Percentiles rank a stretch among this genome's conserved stretches.
Evolutionary conservation across 92 coral and sea anemone species (phyloP).

Genomic region (Pocillopora grandis): DNA sequence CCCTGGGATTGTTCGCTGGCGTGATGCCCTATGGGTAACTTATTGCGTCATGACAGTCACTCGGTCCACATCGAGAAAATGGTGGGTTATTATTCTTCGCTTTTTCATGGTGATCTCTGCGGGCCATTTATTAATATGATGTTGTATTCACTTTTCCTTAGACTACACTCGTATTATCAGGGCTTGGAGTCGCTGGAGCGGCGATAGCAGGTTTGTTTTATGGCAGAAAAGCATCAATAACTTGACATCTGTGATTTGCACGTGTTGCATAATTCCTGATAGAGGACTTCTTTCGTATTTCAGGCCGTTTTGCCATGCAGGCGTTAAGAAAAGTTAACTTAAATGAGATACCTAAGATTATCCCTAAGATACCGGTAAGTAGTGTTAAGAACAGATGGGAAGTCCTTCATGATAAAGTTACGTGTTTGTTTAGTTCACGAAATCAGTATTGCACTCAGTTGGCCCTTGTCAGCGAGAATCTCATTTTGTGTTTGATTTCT

Average conservation of each 20-base stretch:
- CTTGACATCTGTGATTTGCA: background rate
- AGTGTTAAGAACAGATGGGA: no score
- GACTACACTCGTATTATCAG: constrained; percentile 88
- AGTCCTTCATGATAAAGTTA: no score
- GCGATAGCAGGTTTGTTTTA: constrained; percentile 84
- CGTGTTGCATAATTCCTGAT: background rate
- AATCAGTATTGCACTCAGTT: no score
- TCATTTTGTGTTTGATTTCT: no score
- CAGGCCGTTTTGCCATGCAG: constrained; percentile 89
- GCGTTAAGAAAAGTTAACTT: constrained; percentile 87
- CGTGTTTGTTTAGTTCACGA: no score
- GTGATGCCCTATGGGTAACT: constrained; percentile 48
- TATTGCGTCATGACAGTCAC: constrained; percentile 77
- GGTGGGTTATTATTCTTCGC: constrained; percentile 36
- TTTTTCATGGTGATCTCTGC: background rate
- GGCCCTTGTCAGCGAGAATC: no score
- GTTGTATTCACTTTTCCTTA: constrained; percentile 22
- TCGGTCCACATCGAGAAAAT: constrained; percentile 2
- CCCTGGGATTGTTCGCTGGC: constrained; percentile 23
- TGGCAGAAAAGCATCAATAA: background rate
- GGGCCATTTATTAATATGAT: background rate
- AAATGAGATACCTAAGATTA: constrained; percentile 87
- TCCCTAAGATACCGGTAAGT: constrained; percentile 95
- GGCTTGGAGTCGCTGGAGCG: constrained; percentile 95
- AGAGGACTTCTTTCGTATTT: background rate